phyloP scores from a whole-genome alignment of 2,113 vertebrate genomes.

The Brachyistius frenatus region DNA sequence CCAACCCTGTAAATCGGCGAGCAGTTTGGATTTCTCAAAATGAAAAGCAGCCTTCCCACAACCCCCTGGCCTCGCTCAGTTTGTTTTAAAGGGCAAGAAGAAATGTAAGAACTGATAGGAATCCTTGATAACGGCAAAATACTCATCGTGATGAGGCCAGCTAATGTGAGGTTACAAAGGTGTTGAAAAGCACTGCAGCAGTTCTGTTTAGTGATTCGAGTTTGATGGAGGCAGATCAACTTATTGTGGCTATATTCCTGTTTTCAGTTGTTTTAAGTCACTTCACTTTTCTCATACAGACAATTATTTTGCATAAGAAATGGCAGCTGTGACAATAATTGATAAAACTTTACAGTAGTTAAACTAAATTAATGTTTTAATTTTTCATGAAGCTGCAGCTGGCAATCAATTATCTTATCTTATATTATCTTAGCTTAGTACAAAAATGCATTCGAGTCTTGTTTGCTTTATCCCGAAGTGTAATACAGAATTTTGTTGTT shows the following conservation, averaged over 20 bases:
- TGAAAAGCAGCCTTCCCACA: slow-evolving; percentile 44
- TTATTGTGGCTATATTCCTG: too few relatives aligned
- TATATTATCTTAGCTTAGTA: too few relatives aligned
- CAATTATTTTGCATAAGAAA: not conserved
- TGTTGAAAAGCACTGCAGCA: not conserved
- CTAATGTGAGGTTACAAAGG: not conserved
- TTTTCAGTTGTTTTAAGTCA: not conserved
- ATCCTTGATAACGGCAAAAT: not conserved
- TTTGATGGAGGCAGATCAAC: not conserved
- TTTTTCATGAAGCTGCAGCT: too few relatives aligned
- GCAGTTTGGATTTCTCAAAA: slow-evolving; percentile 61
- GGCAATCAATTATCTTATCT: too few relatives aligned
- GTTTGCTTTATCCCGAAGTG: too few relatives aligned
- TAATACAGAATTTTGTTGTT: too few relatives aligned
- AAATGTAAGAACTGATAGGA: slow-evolving; percentile 7
- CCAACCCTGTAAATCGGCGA: slow-evolving; percentile 46
- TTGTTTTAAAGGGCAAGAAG: slow-evolving; percentile 36
- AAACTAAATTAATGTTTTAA: not conserved
- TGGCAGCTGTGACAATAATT: not conserved
- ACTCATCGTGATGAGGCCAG: slow-evolving; percentile 6
- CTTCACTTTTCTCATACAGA: not conserved
- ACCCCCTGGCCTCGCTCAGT: slow-evolving; percentile 16
- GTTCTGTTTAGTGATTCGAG: not conserved
- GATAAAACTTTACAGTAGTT: not conserved
- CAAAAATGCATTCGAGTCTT: too few relatives aligned